Evolutionary conservation across 2,797 vertebrate genomes (phyloP), one percentile per base, ranked within the genome.

Genomic region (Setipinna tenuifilis): DNA sequence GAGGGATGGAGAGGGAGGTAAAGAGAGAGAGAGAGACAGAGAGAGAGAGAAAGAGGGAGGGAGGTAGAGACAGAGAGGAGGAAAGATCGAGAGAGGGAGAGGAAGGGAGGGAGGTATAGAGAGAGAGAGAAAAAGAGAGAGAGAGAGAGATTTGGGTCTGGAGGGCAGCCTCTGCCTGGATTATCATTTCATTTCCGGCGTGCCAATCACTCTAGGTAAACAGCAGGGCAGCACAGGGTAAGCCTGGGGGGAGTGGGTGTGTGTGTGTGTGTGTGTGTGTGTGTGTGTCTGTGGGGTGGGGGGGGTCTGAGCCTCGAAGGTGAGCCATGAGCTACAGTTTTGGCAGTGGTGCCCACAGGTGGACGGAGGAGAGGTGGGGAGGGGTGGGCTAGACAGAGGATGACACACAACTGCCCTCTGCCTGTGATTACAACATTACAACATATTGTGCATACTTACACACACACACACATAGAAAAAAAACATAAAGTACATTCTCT

Each of bases 121-220:
- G 35, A 41, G 35, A 5, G 35, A 41, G 35, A 5, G 35, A 41
- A 41, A 2, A 41, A 41, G 28, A 58, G 68, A n/a, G 16, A 17
- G 54, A 65, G 14, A 23, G 16, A 35, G 23, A 41, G 21, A 7
- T 19, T 58, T 83, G 82, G 17, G 21, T 50, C 35, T 41, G 57
- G 41, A 28, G 21, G 5, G 19, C 14, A 21, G 21, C 6, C 61
- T 62, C 12, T 6, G 82, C 84, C 87, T 84, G 88, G 86, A 89
- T 91, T 89, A 88, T 85, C 86, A 87, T 91, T 89, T 91, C 81
- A 89, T 90, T 86, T 90, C 68, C 85, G 84, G 62, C 0, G 81
- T 89, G 89, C 85, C 90, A 89, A 87, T 91, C 87, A 89, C 80
- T 87, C 83, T 59, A 57, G 71, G 86, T 87, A 90, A 90, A 91